These are phyloP conservation scores for Mungos mungo DNA, from an alignment of 2,113 vertebrate genomes.

Conservation along the genomic window DNA sequence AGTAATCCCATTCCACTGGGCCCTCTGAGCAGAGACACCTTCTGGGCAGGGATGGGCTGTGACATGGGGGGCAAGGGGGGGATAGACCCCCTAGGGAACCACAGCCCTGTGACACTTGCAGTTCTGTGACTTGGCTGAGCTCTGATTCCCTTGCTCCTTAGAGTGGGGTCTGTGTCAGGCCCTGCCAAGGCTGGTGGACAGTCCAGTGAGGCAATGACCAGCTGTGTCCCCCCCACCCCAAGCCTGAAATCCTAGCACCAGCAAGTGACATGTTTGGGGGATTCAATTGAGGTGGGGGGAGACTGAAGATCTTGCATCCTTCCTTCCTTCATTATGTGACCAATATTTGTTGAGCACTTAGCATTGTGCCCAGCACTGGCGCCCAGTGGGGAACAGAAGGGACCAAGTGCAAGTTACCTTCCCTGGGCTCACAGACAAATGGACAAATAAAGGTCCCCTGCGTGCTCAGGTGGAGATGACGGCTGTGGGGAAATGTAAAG, in stretches of 20 bases:
- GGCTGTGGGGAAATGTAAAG: not conserved
- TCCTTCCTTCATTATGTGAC: not conserved
- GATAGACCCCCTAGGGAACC: not conserved
- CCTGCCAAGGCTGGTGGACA: not conserved
- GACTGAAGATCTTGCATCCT: not conserved
- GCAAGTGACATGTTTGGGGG: not conserved
- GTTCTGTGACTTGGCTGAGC: not conserved
- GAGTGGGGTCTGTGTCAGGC: not conserved
- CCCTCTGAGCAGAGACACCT: not conserved
- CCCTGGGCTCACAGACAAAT: not conserved
- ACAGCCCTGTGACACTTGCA: not conserved
- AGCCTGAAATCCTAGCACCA: not conserved
- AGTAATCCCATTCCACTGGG: not conserved
- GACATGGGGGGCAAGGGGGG: rapidly evolving
- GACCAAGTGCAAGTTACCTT: not conserved
- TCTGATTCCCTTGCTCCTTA: not conserved
- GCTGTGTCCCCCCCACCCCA: not conserved
- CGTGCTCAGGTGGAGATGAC: not conserved
- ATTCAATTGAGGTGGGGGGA: not conserved
- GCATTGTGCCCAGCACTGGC: not conserved
- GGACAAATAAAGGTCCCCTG: not conserved
- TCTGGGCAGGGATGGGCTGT: not conserved
- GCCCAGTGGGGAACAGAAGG: not conserved
- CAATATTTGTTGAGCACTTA: not conserved
- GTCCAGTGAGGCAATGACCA: not conserved